Base-by-base conservation (phyloP, 2,113 vertebrate species). In the Propithecus coquereli region DNA sequence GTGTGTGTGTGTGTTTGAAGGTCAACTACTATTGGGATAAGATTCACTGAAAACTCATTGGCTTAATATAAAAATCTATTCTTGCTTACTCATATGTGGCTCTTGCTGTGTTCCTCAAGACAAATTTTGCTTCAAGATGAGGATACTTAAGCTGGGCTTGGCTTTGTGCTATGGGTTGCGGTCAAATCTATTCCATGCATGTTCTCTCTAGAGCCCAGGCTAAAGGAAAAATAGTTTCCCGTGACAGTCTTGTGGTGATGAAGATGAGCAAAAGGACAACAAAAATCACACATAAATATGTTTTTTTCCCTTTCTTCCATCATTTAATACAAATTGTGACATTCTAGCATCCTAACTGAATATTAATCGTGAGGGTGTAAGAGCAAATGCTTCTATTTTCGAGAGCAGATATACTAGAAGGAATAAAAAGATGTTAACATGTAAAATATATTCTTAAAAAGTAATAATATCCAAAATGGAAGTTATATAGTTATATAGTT, bases 341-440 rank as follows among this genome's bases (percentile, higher is more conserved):
- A 84, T 83, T 90, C 27, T 3, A 92, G 6, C 77, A 85, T 68
- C 32, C n/a, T 50, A 89, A 76, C 94, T 74, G 50, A 59, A 50
- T 92, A 17, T 82, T 94, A 85, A 32, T 0, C 0, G 65, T 73
- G 47, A 5, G 9, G 81, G 50, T 30, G 23, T 77, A 88, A 91
- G 12, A 91, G 63, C 13, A 90, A 92, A 88, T 92, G n/a, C 59
- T 96, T 86, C 25, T 77, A 5, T 95, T 91, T 95, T 92, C 61
- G 37, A 54, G 52, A 77, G 65, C 76, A 91, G 1, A 6, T 71
- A 80, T 73, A 22, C 11, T 37, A 66, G 37, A 79, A 74, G n/a
- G 65, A 77, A 47, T 74, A 17, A 59, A 70, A 85, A 18, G 52
- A 85, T 61, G 34, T 74, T 40, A 14, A 6, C 5, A 81, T n/a